Percentiles rank a stretch among this genome's conserved stretches.
These are phyloP conservation scores for Shargacucullia verbasci DNA, from an alignment of 2,888 invertebrate genomes.

Conservation along the genomic window DNA sequence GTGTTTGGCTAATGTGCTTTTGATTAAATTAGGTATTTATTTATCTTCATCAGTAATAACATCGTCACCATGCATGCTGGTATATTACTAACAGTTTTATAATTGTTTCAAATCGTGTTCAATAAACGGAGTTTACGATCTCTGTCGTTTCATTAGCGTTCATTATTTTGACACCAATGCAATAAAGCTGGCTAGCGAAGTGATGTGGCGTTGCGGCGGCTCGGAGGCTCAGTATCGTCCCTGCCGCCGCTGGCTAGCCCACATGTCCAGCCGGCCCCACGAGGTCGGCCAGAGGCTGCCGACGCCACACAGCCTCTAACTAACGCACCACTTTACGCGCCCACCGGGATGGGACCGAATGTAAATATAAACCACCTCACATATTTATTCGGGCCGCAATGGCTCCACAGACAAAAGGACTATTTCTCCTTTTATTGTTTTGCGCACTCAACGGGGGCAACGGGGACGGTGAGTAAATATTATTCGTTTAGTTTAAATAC, in stretches of 20 bases:
- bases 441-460: conserved; percentile 71
- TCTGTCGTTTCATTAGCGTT: conserved; percentile 74
- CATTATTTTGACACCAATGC: conserved; percentile 84
- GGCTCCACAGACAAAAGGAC: conserved; percentile 79
- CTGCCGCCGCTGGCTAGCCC: conserved; percentile 65
- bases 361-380: conserved; percentile 71
- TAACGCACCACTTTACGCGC: conserved; percentile 49
- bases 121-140: conserved; percentile 54
- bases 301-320: conserved; percentile 55
- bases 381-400: conserved; percentile 80
- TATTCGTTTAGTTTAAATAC: conserved; percentile 64
- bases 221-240: conserved; percentile 64
- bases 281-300: conserved; percentile 60
- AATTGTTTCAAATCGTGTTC: conserved; percentile 12
- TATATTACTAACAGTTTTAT: neutral
- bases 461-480: conserved; percentile 81
- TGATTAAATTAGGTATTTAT: neutral
- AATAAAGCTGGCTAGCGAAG: conserved; percentile 71
- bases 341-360: conserved; percentile 82
- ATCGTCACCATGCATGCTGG: conserved; percentile 2
- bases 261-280: conserved; percentile 67
- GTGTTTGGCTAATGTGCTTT: no score
- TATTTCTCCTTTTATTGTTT: conserved; percentile 77
- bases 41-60: conserved; percentile 6
- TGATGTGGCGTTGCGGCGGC: conserved; percentile 62